A percentile compares a stretch with the other conserved stretches of the same genome.
Conservation (phyloP, 1,140 invertebrate species). For the Drosophila hydei region DNA sequence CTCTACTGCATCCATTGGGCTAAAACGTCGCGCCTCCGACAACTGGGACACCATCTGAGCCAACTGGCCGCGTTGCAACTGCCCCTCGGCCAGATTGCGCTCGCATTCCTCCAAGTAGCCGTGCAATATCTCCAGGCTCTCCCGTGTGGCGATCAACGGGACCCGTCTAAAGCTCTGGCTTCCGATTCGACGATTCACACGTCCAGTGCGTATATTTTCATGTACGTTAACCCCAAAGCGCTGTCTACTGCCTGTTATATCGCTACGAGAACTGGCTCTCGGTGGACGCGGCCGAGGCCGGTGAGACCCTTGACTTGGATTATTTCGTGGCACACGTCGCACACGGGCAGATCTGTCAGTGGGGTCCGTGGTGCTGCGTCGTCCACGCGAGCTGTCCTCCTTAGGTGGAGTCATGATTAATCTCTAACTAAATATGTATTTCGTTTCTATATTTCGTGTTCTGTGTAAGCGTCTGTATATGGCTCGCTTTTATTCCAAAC, state of each 20-base stretch:
- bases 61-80: neutral
- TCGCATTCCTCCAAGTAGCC: neutral
- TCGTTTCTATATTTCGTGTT: neutral
- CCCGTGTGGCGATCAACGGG: neutral
- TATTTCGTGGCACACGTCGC: neutral
- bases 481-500: neutral
- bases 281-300: too few relatives aligned
- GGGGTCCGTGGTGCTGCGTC: neutral
- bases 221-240: neutral
- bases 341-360: neutral
- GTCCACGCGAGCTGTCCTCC: neutral
- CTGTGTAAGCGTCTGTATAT: neutral
- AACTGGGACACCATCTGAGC: constrained; percentile 1
- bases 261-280: neutral
- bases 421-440: neutral
- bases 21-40: neutral
- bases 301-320: neutral
- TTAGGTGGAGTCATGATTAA: neutral
- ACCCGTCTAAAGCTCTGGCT: neutral
- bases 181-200: neutral
- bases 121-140: constrained; percentile 1
- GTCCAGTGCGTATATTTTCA: neutral
- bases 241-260: neutral
- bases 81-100: constrained; percentile 3
- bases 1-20: neutral